Evolutionary conservation across 2,113 vertebrate species (phyloP).

Genomic region (Corythornis vintsioides): DNA sequence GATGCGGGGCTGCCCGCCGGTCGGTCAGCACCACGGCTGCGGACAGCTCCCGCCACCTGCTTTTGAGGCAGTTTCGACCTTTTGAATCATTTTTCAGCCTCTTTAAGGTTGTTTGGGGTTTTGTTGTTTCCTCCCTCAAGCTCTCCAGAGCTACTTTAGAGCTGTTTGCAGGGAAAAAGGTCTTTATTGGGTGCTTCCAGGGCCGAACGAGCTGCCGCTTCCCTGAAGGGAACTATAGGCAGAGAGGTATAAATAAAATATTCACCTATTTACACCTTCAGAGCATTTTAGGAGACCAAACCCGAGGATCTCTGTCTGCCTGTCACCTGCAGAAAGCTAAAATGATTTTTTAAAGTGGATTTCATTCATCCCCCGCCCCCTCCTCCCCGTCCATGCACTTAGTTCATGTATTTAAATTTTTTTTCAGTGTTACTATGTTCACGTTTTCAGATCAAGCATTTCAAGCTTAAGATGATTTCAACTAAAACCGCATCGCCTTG

Average conservation of each 20-base stretch:
- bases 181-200: neutral
- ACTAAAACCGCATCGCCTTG: constrained; percentile 40
- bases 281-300: neutral
- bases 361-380: neutral
- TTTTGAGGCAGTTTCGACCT: accelerated
- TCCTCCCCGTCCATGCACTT: accelerated
- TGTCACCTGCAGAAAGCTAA: neutral
- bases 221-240: neutral
- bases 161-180: neutral
- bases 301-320: neutral
- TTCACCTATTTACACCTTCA: neutral
- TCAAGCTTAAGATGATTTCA: constrained; percentile 15
- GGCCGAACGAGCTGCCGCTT: neutral
- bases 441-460: neutral
- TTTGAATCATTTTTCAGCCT: accelerated
- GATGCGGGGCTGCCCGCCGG: accelerated
- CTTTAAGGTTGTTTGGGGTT: neutral
- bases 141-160: neutral
- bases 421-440: neutral
- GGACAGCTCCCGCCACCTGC: constrained; percentile 67
- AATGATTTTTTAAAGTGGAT: neutral
- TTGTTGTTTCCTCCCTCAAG: neutral
- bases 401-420: neutral
- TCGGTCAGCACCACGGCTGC: constrained; percentile 66
- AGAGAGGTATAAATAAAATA: neutral